Base-by-base conservation (phyloP, 2,113 vertebrate species). In the Lepidothrix coronata region DNA sequence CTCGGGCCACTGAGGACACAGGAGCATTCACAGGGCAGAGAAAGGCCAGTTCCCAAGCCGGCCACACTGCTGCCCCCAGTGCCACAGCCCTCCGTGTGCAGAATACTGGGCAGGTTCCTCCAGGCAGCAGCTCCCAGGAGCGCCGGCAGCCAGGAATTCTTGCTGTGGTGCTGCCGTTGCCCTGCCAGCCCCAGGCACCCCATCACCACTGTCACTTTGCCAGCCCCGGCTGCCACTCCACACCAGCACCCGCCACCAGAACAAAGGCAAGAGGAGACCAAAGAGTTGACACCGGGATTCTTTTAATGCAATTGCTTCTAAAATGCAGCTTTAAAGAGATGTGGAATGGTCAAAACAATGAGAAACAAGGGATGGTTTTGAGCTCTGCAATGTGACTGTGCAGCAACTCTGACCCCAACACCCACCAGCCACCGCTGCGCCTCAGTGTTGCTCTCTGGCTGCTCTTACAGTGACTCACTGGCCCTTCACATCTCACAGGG, bases 251-350 rank as follows among this genome's bases (percentile, higher is more conserved):
- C 1, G 0, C 7, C 88, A 33, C 23, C 48, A 37, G 25, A 33
- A 49, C 20, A 43, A 22, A 58, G 13, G 18, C 57, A 46, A 30
- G 30, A 70, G 62, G 72, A 72, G 35, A 85, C 39, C 62, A 22
- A 39, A 39, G 41, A 65, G 65, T 8, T 52, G 74, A 76, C 74
- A 80, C 52, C 0, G 1, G 1, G 19, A 33, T 44, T 73, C 51
- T 89, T 97, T 97, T 97, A 96, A 97, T 97, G 81, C 30, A 48
- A 52, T 80, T 49, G 52, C 46, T 93, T 80, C 88, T 70, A 88
- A 96, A 97, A 94, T n/a, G 58, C 77, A 90, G 89, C 46, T 78
- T 79, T 81, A 46, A 93, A 91, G 65, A 67, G 49, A 82, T 59
- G 86, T 88, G 7, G 28, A 75, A 88, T 12, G 65, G 51, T 55